These are phyloP conservation scores for Indicator maculatus DNA, from an alignment of 2,113 vertebrate species.

Conservation along the genomic window DNA sequence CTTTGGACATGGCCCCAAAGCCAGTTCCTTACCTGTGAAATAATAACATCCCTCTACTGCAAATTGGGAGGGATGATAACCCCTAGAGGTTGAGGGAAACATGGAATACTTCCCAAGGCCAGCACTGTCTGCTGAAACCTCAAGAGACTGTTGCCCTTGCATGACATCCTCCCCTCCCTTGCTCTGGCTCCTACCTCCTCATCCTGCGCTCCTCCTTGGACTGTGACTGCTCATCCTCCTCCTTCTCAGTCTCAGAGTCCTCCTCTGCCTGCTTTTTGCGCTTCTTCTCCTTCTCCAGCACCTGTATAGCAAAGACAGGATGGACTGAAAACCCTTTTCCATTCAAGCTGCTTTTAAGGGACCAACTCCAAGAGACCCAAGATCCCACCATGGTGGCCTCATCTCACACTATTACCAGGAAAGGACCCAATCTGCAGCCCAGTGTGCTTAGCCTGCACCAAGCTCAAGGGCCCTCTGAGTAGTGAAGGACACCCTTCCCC, in stretches of 20 bases:
- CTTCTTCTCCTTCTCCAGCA: constrained; percentile 95
- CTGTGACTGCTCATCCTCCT: constrained; percentile 74
- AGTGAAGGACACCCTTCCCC: fast-evolving
- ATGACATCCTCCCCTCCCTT: fast-evolving
- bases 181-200: constrained; percentile 78
- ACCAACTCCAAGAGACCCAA: background rate
- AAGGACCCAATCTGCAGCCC: background rate
- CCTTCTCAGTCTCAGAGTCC: constrained; percentile 79
- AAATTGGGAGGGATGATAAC: fast-evolving
- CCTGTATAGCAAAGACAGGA: constrained; percentile 72
- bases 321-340: background rate
- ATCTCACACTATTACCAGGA: fast-evolving
- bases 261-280: constrained; percentile 77
- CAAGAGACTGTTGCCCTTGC: background rate
- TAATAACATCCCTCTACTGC: background rate
- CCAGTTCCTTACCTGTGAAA: background rate
- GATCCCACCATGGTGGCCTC: background rate
- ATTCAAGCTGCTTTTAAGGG: background rate
- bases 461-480: fast-evolving
- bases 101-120: fast-evolving
- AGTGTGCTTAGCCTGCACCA: background rate
- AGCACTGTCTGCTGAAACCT: background rate
- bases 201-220: constrained; percentile 69
- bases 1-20: background rate
- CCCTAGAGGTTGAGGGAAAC: background rate